Conservation (phyloP, 2,888 invertebrate genomes). For the Dasypogon diadema region DNA sequence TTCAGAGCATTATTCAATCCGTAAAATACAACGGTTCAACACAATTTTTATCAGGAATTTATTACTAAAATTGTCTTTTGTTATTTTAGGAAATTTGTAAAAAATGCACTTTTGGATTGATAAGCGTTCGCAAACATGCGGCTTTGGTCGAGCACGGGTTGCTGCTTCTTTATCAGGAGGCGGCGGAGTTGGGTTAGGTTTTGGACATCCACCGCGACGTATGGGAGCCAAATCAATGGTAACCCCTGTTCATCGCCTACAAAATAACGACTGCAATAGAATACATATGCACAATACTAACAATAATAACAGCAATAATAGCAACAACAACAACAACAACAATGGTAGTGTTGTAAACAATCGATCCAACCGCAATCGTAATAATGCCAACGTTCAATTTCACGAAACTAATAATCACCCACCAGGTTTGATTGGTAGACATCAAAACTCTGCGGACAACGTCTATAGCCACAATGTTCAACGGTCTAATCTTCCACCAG, state of each 20-base stretch:
- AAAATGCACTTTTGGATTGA: constrained; percentile 90
- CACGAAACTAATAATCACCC: constrained; percentile 37
- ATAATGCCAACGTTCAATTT: constrained; percentile 39
- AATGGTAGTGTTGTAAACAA: constrained; percentile 55
- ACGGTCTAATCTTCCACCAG: constrained; percentile 34
- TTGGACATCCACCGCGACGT: constrained; percentile 68
- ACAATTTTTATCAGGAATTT: no score
- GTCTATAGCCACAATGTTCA: constrained; percentile 58
- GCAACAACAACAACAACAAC: constrained; percentile 50
- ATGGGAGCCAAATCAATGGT: constrained; percentile 74
- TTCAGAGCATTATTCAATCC: no score
- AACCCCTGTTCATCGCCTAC: constrained; percentile 79
- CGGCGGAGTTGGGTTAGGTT: constrained; percentile 70
- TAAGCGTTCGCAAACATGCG: constrained; percentile 82
- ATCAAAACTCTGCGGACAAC: constrained; percentile 55
- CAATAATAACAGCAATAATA: constrained; percentile 53
- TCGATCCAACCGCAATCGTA: constrained; percentile 58
- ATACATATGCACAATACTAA: constrained; percentile 59
- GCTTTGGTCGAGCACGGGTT: constrained; percentile 79
- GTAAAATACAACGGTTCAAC: no score
- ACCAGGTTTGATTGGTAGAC: constrained; percentile 17
- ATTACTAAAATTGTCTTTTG: no score
- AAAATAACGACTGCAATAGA: constrained; percentile 67
- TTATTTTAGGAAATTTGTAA: background rate
- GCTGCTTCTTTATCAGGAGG: constrained; percentile 76